Evolutionary conservation across 2,113 vertebrate species (phyloP), one percentile per base, ranked within the genome.

Genomic region (Eudorcas thomsonii): DNA sequence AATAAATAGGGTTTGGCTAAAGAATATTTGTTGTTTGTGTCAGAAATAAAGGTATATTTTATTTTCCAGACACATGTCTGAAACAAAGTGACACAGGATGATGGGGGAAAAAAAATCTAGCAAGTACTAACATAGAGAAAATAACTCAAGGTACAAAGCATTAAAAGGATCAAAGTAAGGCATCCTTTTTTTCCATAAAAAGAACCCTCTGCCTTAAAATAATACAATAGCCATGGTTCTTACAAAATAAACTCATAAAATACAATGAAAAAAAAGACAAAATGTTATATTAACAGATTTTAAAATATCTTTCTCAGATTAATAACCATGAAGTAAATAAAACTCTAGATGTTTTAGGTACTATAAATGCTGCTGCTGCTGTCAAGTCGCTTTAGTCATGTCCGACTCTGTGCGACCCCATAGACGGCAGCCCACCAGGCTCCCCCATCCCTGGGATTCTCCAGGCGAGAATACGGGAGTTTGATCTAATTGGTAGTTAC

Each of bases 51-150:
- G 28, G 19, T 71, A 16, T 21, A 89, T 90, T 96, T 94, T 93
- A 91, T 83, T 91, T 91, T 85, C 36, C 83, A 90, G 19, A 94
- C 7, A 90, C 25, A 71, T 45, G 25, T 39, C 21, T 81, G 89
- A 96, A 94, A 50, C 30, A 92, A 67, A 84, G 26, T 78, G 54
- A 62, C 59, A 55, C 9, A 67, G 12, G 15, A 81, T 43, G 60
- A 54, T 90, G 21, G 25, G 81, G 88, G 94, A 95, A 59, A 95
- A 55, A 57, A 54, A 92, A 28, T 83, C 17, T 92, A 85, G 39
- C 25, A 94, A 96, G 93, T 91, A 28, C 25, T 86, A 91, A 97
- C 48, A 48, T 45, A 87, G 88, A 88, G 57, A 93, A 89, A 92
- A 55, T 54, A 80, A 67, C 6, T n/a, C 1, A 48, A 90, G 26